Percentiles rank a stretch among this genome's conserved stretches.
Conservation (phyloP, 1,140 invertebrate genomes). For the Colletes latitarsis region DNA sequence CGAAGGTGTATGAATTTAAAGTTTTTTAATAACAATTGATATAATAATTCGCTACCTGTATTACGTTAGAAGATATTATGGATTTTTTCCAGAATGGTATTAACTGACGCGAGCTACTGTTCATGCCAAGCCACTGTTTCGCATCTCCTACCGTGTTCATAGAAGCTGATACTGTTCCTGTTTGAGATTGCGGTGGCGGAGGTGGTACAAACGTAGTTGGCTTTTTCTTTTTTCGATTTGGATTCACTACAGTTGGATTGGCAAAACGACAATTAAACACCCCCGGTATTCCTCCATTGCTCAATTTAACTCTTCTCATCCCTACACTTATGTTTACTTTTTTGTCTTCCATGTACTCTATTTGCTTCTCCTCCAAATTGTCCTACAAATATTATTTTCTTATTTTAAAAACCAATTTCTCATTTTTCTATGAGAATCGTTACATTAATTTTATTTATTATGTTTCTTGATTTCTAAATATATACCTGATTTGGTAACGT, state of each 20-base stretch:
- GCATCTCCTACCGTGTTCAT: conserved; percentile 65
- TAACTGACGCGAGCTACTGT: conserved; percentile 73
- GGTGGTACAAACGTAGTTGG: conserved; percentile 92
- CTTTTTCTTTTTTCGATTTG: conserved; percentile 93
- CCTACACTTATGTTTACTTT: conserved; percentile 68
- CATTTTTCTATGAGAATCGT: neutral
- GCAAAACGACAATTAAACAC: conserved; percentile 94
- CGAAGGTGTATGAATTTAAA: neutral
- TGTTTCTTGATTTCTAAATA: neutral
- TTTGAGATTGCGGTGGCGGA: conserved; percentile 81
- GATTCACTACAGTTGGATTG: conserved; percentile 84
- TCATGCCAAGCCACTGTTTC: conserved; percentile 73
- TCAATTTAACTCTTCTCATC: conserved; percentile 74
- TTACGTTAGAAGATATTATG: conserved; percentile 81
- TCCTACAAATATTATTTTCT: conserved; percentile 63
- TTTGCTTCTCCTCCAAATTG: conserved; percentile 72
- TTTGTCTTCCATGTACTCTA: conserved; percentile 71
- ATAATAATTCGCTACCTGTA: conserved; percentile 65
- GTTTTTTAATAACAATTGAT: neutral
- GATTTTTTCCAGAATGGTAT: conserved; percentile 92
- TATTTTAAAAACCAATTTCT: neutral
- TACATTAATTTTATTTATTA: neutral
- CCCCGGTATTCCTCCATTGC: conserved; percentile 86
- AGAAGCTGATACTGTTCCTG: conserved; percentile 51
- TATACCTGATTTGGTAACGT: conserved; percentile 72